Base-by-base conservation (phyloP, 2,113 vertebrate species). In the Gallinago jamesoni region DNA sequence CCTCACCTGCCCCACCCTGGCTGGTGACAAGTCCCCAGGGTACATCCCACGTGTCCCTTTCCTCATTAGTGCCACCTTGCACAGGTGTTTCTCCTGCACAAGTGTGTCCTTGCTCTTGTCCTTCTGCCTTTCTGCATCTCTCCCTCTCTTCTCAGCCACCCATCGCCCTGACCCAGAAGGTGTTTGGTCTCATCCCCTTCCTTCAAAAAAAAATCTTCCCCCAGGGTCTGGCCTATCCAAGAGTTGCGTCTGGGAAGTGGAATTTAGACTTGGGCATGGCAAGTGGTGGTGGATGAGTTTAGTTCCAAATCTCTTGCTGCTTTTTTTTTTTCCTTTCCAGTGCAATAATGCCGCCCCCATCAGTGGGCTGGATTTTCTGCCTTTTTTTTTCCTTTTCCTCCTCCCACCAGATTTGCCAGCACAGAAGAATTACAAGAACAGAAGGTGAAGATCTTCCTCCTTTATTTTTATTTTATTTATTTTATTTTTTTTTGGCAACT, bases 391-490 rank as follows among this genome's bases (percentile, higher is more conserved):
- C 75, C 55, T 80, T 86, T 89, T 94, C 88, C 83, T 96, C 92
- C 94, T 96, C 95, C 93, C 86, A 96, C 95, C 75, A 73, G n/a
- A 88, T 93, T 84, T 89, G 64, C 72, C 57, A 90, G 86, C 60
- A 53, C 48, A 68, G 90, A 94, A 95, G 93, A 92, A 89, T 95
- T 83, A 84, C 48, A 78, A 62, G 96, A 97, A 96, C 96, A 96
- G 96, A 97, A 95, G 96, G 95, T 93, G 88, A 97, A 95, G 76
- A 90, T 96, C 90, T 84, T 87, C 93, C 83, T 96, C 60, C 78
- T 85, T 78, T 79, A 53, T 78, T 52, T 79, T 78, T 81, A 10
- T 77, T 95, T 84, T 93, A 22, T 62, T 66, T 43, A 43, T 45
- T 45, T 45, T 45, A 19, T 47, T 47, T 22, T 47, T 22, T 56